A percentile compares a stretch with the other conserved stretches of the same genome.
These are phyloP conservation scores for Clepsis dumicolana DNA, from an alignment of 2,888 invertebrate genomes.

Conservation along the genomic window DNA sequence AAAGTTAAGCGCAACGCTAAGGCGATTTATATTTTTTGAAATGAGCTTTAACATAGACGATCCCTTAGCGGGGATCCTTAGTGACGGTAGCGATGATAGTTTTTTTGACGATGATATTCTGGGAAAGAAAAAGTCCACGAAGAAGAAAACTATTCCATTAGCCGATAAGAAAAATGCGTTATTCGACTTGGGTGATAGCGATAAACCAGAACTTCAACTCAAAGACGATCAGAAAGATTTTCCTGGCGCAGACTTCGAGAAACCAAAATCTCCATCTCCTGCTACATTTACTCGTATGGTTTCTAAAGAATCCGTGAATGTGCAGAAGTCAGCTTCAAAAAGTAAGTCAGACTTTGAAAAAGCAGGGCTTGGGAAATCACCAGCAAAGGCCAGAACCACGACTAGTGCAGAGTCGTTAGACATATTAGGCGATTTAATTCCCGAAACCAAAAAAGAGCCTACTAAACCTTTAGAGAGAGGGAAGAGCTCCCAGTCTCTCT, in stretches of 20 bases:
- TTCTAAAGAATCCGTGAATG: constrained; percentile 68
- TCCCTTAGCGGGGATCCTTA: constrained; percentile 88
- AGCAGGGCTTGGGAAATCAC: constrained; percentile 60
- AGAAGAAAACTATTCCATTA: constrained; percentile 64
- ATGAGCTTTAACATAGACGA: constrained; percentile 88
- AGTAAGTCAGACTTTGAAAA: constrained; percentile 47
- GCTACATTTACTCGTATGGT: constrained; percentile 59
- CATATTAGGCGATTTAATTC: constrained; percentile 62
- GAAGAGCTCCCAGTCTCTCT: constrained; percentile 77
- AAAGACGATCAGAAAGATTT: constrained; percentile 58
- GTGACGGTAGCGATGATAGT: constrained; percentile 90
- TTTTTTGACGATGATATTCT: constrained; percentile 89
- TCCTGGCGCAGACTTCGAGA: constrained; percentile 54
- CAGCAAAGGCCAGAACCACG: constrained; percentile 63
- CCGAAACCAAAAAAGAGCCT: constrained; percentile 59
- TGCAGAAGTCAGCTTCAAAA: constrained; percentile 56
- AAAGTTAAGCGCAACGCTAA: not conserved
- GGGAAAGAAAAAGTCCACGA: constrained; percentile 73
- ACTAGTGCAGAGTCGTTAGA: constrained; percentile 66
- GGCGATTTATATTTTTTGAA: constrained; percentile 35
- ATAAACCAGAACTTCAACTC: constrained; percentile 53
- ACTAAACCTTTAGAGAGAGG: constrained; percentile 66
- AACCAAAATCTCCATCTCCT: constrained; percentile 54
- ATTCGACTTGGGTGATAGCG: constrained; percentile 69
- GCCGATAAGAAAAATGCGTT: constrained; percentile 72